Evolutionary conservation across 2,113 vertebrate genomes (phyloP), one percentile per base, ranked within the genome.

Genomic region (Prolemur simus): DNA sequence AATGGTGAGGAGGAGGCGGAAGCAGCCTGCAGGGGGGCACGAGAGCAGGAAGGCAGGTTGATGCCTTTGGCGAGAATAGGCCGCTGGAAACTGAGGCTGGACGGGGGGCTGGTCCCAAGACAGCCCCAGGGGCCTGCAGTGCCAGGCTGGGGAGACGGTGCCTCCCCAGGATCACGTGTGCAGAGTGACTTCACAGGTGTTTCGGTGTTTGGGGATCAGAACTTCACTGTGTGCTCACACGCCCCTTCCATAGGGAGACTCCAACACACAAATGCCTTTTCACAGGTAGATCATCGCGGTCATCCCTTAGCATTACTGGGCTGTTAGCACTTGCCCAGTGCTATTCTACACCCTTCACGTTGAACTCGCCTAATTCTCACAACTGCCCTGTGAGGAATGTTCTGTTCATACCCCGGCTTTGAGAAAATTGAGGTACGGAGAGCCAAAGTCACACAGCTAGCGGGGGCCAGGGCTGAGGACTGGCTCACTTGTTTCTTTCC

Each of bases 11-110:
- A 45, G 39, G 10, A n/a, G 34, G 21, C 49, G n/a, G 34, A 76
- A 17, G n/a, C 27, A 6, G 8, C 29, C 0, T 4, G 10, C 45
- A 37, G 69, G 37, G 17, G 18, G 42, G 3, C 15, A 12, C 1
- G 15, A 87, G n/a, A 34, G 14, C 14, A 23, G 56, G 54, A 58
- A 47, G 37, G 11, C 13, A 42, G 52, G 52, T 18, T 54, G 5
- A 18, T 6, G 17, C 17, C 17, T 54, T 54, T 20, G 52, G 17
- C 0, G 52, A 54, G 17, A 17, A 54, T 20, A 27, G 58, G 39
- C 20, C 12, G 20, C 18, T 77, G 60, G 29, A 29, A 86, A 5
- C 2, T 14, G 32, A 15, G 64, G 42, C 32, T 10, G 15, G 29
- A 13, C 3, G 7, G 76, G n/a, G 12, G 3, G 63, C 64, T 32